phyloP scores from a whole-genome alignment of 2,888 invertebrate genomes.

The Panorpa germanica region DNA sequence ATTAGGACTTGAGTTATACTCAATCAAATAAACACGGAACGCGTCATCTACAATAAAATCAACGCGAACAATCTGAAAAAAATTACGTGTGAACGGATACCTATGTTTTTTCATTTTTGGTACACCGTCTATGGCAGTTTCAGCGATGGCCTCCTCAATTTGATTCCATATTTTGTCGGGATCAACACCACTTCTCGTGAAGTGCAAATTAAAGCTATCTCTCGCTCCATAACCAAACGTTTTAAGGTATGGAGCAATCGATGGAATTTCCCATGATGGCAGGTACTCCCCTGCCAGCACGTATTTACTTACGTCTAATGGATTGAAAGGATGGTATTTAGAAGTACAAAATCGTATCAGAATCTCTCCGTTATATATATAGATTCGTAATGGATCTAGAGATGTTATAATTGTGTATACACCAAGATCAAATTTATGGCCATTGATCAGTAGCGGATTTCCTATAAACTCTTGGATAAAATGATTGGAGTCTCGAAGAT shows the following conservation, averaged over 20 bases:
- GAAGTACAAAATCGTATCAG: conserved; percentile 78
- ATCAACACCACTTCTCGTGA: conserved; percentile 44
- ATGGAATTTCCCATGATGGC: conserved; percentile 85
- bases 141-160: conserved; percentile 58
- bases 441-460: conserved; percentile 76
- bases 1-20: conserved; percentile 98
- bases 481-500: conserved; percentile 44
- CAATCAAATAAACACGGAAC: conserved; percentile 72
- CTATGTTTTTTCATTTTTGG: conserved; percentile 35
- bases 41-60: conserved; percentile 84
- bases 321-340: conserved; percentile 81
- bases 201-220: conserved; percentile 65
- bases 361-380: conserved; percentile 77
- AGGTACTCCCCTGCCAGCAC: conserved; percentile 88
- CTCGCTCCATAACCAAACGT: conserved; percentile 66
- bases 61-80: conserved; percentile 90
- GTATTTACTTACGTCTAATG: conserved; percentile 63
- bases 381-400: conserved; percentile 72
- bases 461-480: conserved; percentile 87
- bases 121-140: conserved; percentile 52
- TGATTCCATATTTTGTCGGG: conserved; percentile 59
- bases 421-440: conserved; percentile 92
- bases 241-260: conserved; percentile 47
- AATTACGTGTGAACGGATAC: conserved; percentile 40
- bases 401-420: conserved; percentile 86